Base-by-base conservation (phyloP, 2,113 vertebrate genomes). In the Notothenia rossii region DNA sequence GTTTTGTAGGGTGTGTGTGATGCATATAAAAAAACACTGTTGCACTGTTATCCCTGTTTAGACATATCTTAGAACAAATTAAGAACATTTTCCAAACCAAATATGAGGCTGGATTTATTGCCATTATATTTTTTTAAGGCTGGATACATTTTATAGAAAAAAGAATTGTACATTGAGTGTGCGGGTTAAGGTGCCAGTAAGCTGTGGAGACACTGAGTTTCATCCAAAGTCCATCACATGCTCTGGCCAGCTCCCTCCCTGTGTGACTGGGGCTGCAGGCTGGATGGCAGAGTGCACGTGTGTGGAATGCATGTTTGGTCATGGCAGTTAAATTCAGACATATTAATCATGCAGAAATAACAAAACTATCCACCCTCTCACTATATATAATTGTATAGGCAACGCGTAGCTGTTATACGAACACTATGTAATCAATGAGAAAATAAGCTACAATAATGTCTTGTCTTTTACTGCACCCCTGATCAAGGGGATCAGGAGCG, bases 191-290 rank as follows among this genome's bases (percentile, higher is more conserved):
- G 69, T 77, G 69, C 72, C 83, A 74, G 72, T 53, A 65, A 76
- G 76, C 74, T 48, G 29, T 83, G 74, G 87, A 71, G 90, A 82
- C 12, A 60, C 83, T 67, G 91, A 88, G 88, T 76, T 83, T 61
- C 84, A 92, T 90, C 91, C 91, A 92, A 89, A 92, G 91, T 93
- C 90, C 90, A 92, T 75, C 83, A 78, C 83, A 89, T 75, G 82
- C 53, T 67, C 77, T 72, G 84, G 85, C 88, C 88, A 86, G 61
- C 62, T 78, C 53, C n/a, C 75, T 86, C 14, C 2, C 81, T 64
- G 79, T 63, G 72, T 72, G 58, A 82, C 79, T 43, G 46, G 53
- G 50, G 40, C 81, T 60, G 53, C 66, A 22, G 82, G 33, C 78
- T 69, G 67, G 63, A 71, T 78, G 70, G 75, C 65, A 45, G 11